Evolutionary conservation across 2,113 vertebrate species (phyloP), one percentile per base, ranked within the genome.

Genomic region (Vimba vimba): DNA sequence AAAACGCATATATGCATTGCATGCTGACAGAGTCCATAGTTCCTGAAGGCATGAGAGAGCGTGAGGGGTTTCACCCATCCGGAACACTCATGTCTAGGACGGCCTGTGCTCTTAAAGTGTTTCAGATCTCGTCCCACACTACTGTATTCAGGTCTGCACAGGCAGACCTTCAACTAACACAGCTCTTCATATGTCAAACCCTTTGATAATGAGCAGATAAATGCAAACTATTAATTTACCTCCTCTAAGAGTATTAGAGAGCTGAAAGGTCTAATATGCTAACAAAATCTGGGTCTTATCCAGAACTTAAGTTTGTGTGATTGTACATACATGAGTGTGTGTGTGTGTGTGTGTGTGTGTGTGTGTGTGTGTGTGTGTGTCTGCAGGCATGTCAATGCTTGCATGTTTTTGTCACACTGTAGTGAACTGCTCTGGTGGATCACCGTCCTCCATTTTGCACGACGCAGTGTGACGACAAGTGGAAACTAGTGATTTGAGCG

Each of bases 161-260:
- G 9, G 23, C 60, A 39, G 33, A 60, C 50, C 62, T 76, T 82
- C n/a, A 36, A 86, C 62, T 90, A 91, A 87, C 69, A 89, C 82
- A 90, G 69, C 57, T 78, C 50, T 87, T 86, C 82, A 83, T 82
- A 76, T 86, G 11, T 82, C 87, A 89, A 90, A 85, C 90, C 88
- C 17, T 90, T 91, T 91, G 86, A 73, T 59, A 77, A 78, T 92
- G 87, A 84, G 80, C 9, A 52, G 78, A 89, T 88, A 90, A 92
- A 92, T 92, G 91, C 92, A 91, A 92, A 89, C 79, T 86, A 71
- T 89, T 92, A 86, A 86, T 89, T 91, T 91, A 85, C 88, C 87
- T 89, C 89, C 66, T 89, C 52, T 84, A 73, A 73, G 25, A 74
- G 27, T 79, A 55, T 84, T 85, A 76, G 76, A 76, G 79, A 82